These are phyloP conservation scores for Laothoe populi DNA, from an alignment of 2,888 invertebrate species.

Conservation along the genomic window DNA sequence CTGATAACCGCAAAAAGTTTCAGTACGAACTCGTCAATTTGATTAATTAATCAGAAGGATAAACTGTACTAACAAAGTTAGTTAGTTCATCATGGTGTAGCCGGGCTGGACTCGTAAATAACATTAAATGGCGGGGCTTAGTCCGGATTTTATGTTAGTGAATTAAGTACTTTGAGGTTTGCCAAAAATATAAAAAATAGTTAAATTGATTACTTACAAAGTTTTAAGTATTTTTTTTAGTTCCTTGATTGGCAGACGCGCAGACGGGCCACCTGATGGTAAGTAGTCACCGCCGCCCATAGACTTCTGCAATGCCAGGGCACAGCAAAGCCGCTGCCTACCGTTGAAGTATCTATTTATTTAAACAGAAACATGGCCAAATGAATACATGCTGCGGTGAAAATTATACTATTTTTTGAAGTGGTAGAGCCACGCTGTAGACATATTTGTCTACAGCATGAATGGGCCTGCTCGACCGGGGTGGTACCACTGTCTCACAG, in stretches of 20 bases:
- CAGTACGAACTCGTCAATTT: neutral
- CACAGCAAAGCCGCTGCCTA: too few relatives aligned
- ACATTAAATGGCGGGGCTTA: slow-evolving; percentile 6
- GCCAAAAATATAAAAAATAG: too few relatives aligned
- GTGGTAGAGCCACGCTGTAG: neutral
- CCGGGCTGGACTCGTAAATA: neutral
- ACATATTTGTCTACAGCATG: neutral
- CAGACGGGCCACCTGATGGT: too few relatives aligned
- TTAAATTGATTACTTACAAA: too few relatives aligned
- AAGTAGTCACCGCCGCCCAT: too few relatives aligned
- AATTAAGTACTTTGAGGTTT: neutral
- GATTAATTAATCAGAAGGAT: slow-evolving; percentile 18
- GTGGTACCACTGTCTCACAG: neutral
- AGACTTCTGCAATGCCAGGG: too few relatives aligned
- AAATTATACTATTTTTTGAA: neutral
- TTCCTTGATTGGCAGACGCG: too few relatives aligned
- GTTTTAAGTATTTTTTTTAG: too few relatives aligned
- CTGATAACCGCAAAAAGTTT: neutral
- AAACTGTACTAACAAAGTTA: slow-evolving; percentile 21
- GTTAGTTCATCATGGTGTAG: neutral
- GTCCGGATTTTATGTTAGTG: neutral
- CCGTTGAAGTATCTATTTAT: too few relatives aligned
- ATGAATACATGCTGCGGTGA: too few relatives aligned
- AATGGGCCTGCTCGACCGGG: neutral
- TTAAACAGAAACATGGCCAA: too few relatives aligned